A percentile compares a stretch with the other conserved stretches of the same genome.
These are phyloP conservation scores for Cepaea nemoralis DNA, from an alignment of 1,140 invertebrate genomes.

Conservation along the genomic window DNA sequence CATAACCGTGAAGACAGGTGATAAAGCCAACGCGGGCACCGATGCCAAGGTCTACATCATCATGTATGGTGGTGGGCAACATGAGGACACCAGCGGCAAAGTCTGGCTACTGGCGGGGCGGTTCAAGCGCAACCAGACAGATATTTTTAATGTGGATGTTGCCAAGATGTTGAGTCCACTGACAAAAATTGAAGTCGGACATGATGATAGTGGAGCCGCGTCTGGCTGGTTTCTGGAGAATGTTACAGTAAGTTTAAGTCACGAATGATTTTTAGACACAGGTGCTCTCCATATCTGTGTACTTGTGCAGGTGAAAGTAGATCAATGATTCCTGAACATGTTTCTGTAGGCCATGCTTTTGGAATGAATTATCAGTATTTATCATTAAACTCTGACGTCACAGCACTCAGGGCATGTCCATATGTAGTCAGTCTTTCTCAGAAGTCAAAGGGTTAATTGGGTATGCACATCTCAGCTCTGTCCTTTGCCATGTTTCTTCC, in stretches of 20 bases:
- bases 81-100: slow-evolving; percentile 67
- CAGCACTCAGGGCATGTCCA: too few relatives aligned
- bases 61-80: slow-evolving; percentile 66
- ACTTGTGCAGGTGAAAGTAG: too few relatives aligned
- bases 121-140: slow-evolving; percentile 66
- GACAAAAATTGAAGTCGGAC: slow-evolving; percentile 68
- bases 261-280: too few relatives aligned
- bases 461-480: too few relatives aligned
- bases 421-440: too few relatives aligned
- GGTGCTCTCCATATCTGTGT: too few relatives aligned
- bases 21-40: slow-evolving; percentile 67
- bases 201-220: slow-evolving; percentile 68
- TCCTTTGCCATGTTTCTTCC: too few relatives aligned
- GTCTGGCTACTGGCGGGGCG: slow-evolving; percentile 69
- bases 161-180: slow-evolving; percentile 68
- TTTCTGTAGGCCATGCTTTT: too few relatives aligned
- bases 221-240: slow-evolving; percentile 70
- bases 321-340: too few relatives aligned
- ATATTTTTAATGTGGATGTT: slow-evolving; percentile 69
- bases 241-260: slow-evolving; percentile 49
- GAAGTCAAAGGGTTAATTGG: too few relatives aligned
- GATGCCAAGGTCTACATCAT: slow-evolving; percentile 68
- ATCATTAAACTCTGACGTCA: too few relatives aligned
- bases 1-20: slow-evolving; percentile 69
- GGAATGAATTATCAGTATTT: too few relatives aligned